Percentiles rank a stretch among this genome's conserved stretches.
phyloP scores from a whole-genome alignment of 2,113 vertebrate species.

The Clarias magur region DNA sequence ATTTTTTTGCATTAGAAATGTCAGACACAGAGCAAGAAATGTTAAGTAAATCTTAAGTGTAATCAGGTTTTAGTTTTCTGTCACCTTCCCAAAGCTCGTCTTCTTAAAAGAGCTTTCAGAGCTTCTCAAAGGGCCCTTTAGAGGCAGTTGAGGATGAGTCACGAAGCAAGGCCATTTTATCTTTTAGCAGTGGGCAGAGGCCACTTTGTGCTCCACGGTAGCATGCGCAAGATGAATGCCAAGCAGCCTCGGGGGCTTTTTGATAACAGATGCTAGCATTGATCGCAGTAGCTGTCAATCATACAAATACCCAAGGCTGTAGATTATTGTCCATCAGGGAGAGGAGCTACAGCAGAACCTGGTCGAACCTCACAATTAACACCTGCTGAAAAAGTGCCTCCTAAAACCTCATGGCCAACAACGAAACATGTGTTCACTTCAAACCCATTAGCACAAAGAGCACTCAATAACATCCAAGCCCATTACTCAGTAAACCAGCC shows the following conservation, averaged over 20 bases:
- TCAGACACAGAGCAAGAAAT: background rate
- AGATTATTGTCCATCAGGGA: slow-evolving; percentile 33
- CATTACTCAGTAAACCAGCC: background rate
- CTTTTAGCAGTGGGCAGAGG: slow-evolving; percentile 18
- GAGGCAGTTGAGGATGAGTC: slow-evolving; percentile 30
- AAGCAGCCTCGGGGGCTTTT: slow-evolving; percentile 40
- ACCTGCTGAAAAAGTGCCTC: background rate
- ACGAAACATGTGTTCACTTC: background rate
- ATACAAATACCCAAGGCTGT: slow-evolving; percentile 12
- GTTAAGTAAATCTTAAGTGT: background rate
- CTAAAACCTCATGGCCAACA: background rate
- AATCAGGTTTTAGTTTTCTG: background rate
- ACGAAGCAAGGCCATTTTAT: slow-evolving; percentile 25
- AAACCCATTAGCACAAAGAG: background rate
- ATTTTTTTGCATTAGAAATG: background rate
- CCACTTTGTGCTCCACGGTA: background rate
- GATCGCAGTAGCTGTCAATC: slow-evolving; percentile 52
- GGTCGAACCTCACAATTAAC: background rate
- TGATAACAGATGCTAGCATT: slow-evolving; percentile 48
- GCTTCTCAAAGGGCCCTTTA: slow-evolving; percentile 18
- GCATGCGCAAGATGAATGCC: slow-evolving; percentile 45
- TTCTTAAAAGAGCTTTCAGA: slow-evolving; percentile 13
- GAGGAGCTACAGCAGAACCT: slow-evolving; percentile 10
- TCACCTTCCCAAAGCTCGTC: background rate
- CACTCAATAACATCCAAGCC: background rate